phyloP scores from a whole-genome alignment of 2,888 invertebrate genomes.

The Drosophila mulleri region DNA sequence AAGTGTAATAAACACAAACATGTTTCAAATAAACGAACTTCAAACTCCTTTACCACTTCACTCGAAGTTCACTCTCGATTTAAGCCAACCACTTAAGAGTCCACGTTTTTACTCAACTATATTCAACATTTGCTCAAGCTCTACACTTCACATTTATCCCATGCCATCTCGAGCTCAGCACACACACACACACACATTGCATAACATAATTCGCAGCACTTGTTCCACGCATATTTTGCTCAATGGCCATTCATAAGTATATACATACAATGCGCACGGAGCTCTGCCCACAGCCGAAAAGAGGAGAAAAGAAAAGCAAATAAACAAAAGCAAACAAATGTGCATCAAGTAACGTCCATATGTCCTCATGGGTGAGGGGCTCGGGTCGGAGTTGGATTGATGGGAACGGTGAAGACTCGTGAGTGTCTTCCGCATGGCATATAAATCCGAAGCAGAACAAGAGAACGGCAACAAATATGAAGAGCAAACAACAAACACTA shows the following conservation, averaged over 20 bases:
- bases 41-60: not conserved
- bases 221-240: slow-evolving; percentile 65
- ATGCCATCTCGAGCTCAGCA: not conserved
- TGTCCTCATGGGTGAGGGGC: slow-evolving; percentile 47
- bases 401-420: slow-evolving; percentile 27
- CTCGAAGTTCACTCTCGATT: slow-evolving; percentile 15
- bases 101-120: slow-evolving; percentile 12
- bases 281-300: not conserved
- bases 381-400: not conserved
- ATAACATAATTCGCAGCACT: slow-evolving; percentile 64
- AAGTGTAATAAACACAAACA: not conserved
- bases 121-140: slow-evolving; percentile 33
- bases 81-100: slow-evolving; percentile 17
- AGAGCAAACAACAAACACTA: slow-evolving; percentile 76
- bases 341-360: slow-evolving; percentile 71
- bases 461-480: slow-evolving; percentile 65
- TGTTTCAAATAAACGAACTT: not conserved
- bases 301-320: slow-evolving; percentile 48
- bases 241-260: slow-evolving; percentile 67
- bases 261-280: slow-evolving; percentile 3
- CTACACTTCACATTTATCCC: slow-evolving; percentile 12
- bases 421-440: slow-evolving; percentile 49
- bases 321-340: slow-evolving; percentile 73
- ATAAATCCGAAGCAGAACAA: slow-evolving; percentile 59
- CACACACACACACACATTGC: not conserved